Conservation (phyloP, 2,113 vertebrate genomes). For the Melozone crissalis region DNA sequence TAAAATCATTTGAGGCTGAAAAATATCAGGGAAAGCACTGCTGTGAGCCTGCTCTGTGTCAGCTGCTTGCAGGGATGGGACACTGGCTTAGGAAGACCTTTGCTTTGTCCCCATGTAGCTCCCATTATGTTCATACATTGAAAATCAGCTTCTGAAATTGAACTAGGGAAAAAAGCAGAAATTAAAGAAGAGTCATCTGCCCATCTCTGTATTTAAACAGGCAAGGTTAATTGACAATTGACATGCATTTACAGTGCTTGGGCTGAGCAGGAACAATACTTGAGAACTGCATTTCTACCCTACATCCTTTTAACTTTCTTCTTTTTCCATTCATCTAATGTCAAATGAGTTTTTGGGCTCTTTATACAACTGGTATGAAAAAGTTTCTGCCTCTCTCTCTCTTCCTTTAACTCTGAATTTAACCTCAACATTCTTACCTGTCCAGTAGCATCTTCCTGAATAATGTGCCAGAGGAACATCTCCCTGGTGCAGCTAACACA, state of each 20-base stretch:
- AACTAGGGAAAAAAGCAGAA: constrained; percentile 12
- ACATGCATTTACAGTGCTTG: constrained; percentile 47
- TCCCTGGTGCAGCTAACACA: background rate
- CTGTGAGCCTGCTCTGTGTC: background rate
- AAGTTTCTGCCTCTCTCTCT: background rate
- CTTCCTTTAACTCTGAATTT: constrained; percentile 2
- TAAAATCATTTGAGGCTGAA: background rate
- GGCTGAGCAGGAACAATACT: constrained; percentile 38
- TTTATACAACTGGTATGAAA: background rate
- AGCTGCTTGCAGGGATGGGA: background rate
- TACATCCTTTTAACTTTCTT: constrained; percentile 1
- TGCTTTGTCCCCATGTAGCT: background rate
- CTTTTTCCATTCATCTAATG: background rate
- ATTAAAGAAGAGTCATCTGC: constrained; percentile 52
- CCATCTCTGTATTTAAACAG: constrained; percentile 59
- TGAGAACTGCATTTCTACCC: background rate
- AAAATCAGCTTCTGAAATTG: constrained; percentile 38
- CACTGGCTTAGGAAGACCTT: background rate
- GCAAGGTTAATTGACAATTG: constrained; percentile 66
- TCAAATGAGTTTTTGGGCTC: background rate
- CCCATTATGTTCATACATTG: background rate
- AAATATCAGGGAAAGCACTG: background rate
- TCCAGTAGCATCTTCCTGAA: background rate
- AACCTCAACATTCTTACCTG: constrained; percentile 1
- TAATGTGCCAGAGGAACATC: constrained; percentile 13